Percentiles rank a stretch among this genome's conserved stretches.
phyloP scores from a whole-genome alignment of 2,113 vertebrate genomes.

The Oryzias javanicus region DNA sequence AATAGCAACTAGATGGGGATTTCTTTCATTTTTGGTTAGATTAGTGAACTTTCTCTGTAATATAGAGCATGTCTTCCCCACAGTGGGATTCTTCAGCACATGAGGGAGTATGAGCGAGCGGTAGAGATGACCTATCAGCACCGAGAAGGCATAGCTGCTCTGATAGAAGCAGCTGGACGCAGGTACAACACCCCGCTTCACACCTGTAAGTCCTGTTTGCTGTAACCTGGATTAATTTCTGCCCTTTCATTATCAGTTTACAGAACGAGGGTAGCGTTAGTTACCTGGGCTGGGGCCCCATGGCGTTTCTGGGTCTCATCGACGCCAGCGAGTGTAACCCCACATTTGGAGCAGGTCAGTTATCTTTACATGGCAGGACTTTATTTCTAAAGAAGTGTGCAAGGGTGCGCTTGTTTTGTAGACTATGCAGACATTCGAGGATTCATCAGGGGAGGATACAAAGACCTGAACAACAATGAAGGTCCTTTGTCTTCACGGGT shows the following conservation, averaged over 20 bases:
- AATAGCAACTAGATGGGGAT: background rate
- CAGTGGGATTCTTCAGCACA: conserved; percentile 69
- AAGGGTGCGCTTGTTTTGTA: conserved; percentile 37
- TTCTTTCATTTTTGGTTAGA: background rate
- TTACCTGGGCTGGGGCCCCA: conserved; percentile 79
- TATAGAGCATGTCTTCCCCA: conserved; percentile 12
- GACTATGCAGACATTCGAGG: conserved; percentile 74
- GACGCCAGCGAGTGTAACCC: conserved; percentile 81
- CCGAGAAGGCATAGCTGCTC: conserved; percentile 54
- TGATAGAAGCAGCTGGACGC: conserved; percentile 75
- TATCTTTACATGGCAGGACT: background rate
- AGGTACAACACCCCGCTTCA: conserved; percentile 69
- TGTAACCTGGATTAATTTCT: background rate
- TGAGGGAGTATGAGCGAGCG: conserved; percentile 64
- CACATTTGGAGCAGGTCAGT: conserved; percentile 79
- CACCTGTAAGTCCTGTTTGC: background rate
- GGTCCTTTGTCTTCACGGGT: conserved; percentile 75
- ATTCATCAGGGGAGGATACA: conserved; percentile 77
- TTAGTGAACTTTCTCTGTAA: background rate
- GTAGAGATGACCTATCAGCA: conserved; percentile 76
- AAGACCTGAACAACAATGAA: conserved; percentile 76
- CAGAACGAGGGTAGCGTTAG: conserved; percentile 67
- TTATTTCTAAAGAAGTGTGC: background rate
- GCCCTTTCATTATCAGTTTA: conserved; percentile 61
- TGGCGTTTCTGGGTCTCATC: conserved; percentile 76